These are phyloP conservation scores for Cerceris ruficornis DNA, from an alignment of 2,888 invertebrate species.

Conservation along the genomic window DNA sequence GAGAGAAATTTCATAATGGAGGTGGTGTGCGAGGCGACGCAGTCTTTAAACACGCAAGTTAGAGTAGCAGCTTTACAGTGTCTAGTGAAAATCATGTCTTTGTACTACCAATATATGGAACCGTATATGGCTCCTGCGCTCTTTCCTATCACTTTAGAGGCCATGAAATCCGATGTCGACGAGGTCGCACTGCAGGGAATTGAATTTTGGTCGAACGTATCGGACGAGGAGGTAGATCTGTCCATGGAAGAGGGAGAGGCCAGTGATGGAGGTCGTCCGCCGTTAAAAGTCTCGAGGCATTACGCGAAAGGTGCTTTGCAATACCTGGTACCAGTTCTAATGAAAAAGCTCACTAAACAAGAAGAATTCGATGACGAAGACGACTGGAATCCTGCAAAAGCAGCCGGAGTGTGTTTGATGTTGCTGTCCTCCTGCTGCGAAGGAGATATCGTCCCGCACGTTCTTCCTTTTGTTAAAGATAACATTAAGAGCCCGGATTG, in stretches of 20 bases:
- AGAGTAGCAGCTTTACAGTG: conserved; percentile 98
- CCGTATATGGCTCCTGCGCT: conserved; percentile 99
- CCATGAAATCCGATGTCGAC: conserved; percentile 98
- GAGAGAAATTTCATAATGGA: conserved; percentile 99
- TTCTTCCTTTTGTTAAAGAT: conserved; percentile 97
- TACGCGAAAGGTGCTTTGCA: conserved; percentile 99
- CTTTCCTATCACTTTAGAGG: conserved; percentile 98
- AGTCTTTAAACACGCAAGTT: conserved; percentile 94
- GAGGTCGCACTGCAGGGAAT: conserved; percentile 99
- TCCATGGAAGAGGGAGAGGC: conserved; percentile 97
- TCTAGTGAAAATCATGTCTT: conserved; percentile 97
- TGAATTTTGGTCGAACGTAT: conserved; percentile 99
- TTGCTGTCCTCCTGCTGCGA: conserved; percentile 98
- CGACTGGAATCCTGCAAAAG: conserved; percentile 99
- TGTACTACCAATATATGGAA: conserved; percentile 99
- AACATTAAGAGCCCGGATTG: conserved; percentile 97
- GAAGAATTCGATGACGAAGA: conserved; percentile 99
- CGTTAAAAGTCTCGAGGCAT: conserved; percentile 94
- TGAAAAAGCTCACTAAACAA: conserved; percentile 97
- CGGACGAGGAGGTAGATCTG: conserved; percentile 99
- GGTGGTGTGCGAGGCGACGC: conserved; percentile 99
- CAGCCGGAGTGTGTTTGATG: conserved; percentile 99
- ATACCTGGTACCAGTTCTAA: conserved; percentile 95
- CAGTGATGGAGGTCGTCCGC: conserved; percentile 95
- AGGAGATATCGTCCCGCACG: conserved; percentile 97